Evolutionary conservation across 1,140 invertebrate species (phyloP), one percentile per base, ranked within the genome.

Genomic region (Chrysopa pallens): DNA sequence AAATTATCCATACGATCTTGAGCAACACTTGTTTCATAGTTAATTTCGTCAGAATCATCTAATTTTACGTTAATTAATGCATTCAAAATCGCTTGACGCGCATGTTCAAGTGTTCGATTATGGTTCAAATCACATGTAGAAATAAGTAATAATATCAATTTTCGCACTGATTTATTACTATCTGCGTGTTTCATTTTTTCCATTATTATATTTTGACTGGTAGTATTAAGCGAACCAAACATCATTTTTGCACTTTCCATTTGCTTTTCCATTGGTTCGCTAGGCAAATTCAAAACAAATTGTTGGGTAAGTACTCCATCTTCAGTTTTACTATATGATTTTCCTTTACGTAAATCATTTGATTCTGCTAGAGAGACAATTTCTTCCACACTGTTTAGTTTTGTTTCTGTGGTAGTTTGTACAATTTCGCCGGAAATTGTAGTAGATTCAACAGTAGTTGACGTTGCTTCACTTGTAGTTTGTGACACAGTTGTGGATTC

Each of bases 111-210:
- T 44, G 73, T 70, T 57, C 73, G 71, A 57, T 78, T 64, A 51
- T 80, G 55, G 56, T 68, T 40, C 52, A 78, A 74, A 44, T 76
- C 78, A 51, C 80, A 83, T 40, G 80, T 80, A 48, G 74, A 80
- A 8, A 86, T 80, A 43, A 87, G 60, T 9, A 87, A 55, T 8
- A 87, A 56, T 31, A 87, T 75, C 11, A 87, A 57, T 38, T 80
- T 71, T 42, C 78, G 66, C 0, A 84, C 78, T 1, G 78, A 78
- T 36, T 74, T 75, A 54, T 84, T 84, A 43, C 70, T 74, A 50
- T 79, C 75, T 4, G 81, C 82, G 57, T 83, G 74, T 49, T 79
- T 76, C 80, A 87, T 85, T 6, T 83, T 76, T 44, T 74, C 72
- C 68, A 80, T 79, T 35, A 85, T 57, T 39, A 78, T 78, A 50